Conservation (phyloP, 2,888 invertebrate species). For the Reticulitermes lucifugus region DNA sequence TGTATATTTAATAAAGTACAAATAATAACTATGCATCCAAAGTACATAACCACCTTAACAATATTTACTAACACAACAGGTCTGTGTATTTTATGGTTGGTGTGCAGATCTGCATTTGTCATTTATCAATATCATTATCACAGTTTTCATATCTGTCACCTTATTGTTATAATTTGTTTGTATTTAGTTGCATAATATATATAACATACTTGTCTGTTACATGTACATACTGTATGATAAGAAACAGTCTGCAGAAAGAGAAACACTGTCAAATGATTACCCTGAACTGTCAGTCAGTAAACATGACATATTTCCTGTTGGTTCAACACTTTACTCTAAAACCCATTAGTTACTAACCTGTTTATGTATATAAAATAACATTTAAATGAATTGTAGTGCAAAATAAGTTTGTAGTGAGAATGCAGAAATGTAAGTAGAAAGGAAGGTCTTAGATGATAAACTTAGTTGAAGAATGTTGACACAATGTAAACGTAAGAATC, state of each 20-base stretch:
- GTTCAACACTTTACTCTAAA: conserved; percentile 2
- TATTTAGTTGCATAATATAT: neutral
- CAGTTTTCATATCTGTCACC: neutral
- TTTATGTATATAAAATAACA: conserved; percentile 8
- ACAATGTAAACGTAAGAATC: conserved; percentile 20
- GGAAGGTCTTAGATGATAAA: neutral
- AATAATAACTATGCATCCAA: too few species aligned
- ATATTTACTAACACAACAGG: neutral
- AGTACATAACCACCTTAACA: too few species aligned
- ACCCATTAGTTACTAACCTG: conserved; percentile 12
- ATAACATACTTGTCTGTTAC: neutral
- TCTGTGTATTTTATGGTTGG: neutral
- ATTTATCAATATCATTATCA: neutral
- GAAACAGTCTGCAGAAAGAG: neutral
- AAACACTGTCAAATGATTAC: neutral
- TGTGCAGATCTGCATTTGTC: neutral
- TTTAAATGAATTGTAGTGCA: conserved; percentile 13
- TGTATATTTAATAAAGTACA: too few species aligned
- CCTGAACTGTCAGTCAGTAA: neutral
- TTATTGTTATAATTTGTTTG: neutral
- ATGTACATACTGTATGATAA: neutral
- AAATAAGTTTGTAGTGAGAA: conserved; percentile 26
- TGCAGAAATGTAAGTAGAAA: conserved; percentile 29
- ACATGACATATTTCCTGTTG: neutral
- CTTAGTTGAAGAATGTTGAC: conserved; percentile 2